Conservation (phyloP, 2,888 invertebrate genomes). For the Neoitamus cyanurus region DNA sequence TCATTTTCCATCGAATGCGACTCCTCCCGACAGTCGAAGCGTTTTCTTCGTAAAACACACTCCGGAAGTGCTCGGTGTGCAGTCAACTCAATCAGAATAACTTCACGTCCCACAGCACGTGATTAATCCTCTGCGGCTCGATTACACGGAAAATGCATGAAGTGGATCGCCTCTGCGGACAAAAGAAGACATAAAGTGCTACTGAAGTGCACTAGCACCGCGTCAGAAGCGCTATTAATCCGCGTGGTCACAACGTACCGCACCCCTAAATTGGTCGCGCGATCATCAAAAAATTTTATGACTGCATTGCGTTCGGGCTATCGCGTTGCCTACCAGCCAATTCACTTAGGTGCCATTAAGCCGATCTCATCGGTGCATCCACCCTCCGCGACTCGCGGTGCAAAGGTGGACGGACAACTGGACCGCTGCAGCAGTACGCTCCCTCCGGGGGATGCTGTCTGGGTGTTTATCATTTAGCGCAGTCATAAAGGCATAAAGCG, state of each 20-base stretch:
- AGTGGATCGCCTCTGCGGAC: background rate
- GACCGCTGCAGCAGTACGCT: background rate
- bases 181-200: background rate
- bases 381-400: background rate
- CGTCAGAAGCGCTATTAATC: background rate
- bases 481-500: background rate
- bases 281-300: conserved; percentile 1
- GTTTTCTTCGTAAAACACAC: background rate
- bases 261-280: background rate
- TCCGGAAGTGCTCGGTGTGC: background rate
- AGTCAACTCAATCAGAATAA: conserved; percentile 1
- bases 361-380: background rate
- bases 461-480: background rate
- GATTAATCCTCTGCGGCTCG: background rate
- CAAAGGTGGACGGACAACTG: background rate
- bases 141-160: background rate
- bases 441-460: background rate
- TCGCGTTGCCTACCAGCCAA: conserved; percentile 25
- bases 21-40: background rate
- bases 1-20: background rate
- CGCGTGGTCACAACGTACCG: background rate
- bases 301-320: conserved; percentile 18
- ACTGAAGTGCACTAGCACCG: background rate
- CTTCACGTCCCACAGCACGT: background rate
- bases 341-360: conserved; percentile 50